phyloP scores from a whole-genome alignment of 2,113 vertebrate genomes.

The Hemiscyllium ocellatum region DNA sequence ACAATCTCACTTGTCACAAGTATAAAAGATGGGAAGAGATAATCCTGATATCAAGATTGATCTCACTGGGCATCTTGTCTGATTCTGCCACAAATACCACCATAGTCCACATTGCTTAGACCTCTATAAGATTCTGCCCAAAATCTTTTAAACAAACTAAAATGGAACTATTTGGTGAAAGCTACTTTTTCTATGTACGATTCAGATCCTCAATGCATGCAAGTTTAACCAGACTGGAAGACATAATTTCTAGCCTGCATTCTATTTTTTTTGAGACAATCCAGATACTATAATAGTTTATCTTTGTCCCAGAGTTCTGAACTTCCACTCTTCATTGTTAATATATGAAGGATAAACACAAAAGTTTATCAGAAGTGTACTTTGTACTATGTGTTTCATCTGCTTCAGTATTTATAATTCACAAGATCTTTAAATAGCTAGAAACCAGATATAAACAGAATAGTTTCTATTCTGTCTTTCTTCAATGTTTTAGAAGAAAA shows the following conservation, averaged over 20 bases:
- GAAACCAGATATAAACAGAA: neutral
- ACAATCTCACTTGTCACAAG: no score
- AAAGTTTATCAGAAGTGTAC: neutral
- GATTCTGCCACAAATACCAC: no score
- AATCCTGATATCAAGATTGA: no score
- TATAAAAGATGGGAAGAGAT: no score
- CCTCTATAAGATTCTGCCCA: no score
- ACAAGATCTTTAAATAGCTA: neutral
- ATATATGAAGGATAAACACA: neutral
- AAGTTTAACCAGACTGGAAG: neutral
- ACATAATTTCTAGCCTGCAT: neutral
- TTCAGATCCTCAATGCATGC: neutral
- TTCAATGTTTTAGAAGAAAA: neutral
- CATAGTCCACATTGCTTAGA: no score
- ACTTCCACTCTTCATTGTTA: neutral
- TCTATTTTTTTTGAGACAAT: neutral
- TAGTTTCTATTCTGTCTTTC: neutral
- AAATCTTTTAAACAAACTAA: neutral
- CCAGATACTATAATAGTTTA: neutral
- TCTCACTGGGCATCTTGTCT: no score
- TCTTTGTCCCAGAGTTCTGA: neutral
- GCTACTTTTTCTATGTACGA: neutral
- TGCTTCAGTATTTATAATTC: neutral
- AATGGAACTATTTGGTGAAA: neutral
- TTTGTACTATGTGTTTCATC: neutral